Evolutionary conservation across 2,797 vertebrate genomes (phyloP).

Genomic region (Myotis myotis): DNA sequence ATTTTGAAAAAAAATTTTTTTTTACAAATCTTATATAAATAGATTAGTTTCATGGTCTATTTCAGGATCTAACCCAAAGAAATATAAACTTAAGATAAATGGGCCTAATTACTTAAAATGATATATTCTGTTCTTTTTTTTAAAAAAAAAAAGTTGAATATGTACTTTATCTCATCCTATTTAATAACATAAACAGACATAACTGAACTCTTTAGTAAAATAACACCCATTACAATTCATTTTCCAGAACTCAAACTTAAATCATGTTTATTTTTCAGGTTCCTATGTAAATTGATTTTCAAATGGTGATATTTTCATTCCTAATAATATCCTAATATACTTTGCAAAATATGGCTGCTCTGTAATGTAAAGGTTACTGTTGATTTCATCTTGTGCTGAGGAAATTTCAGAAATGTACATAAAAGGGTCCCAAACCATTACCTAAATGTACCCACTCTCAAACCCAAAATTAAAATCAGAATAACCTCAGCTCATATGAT

Average conservation of each 20-base stretch:
- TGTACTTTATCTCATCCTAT: conserved; percentile 36
- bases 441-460: not conserved
- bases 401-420: not conserved
- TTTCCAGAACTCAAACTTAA: conserved; percentile 17
- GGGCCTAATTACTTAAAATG: conserved; percentile 56
- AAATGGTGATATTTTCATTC: not conserved
- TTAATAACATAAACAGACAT: conserved; percentile 62
- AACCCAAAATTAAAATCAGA: not conserved
- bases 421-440: not conserved
- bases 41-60: conserved; percentile 18
- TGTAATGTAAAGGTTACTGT: not conserved
- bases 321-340: not conserved
- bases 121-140: conserved; percentile 30
- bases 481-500: not conserved
- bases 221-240: not conserved
- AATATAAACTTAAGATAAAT: conserved; percentile 65
- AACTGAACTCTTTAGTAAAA: not conserved
- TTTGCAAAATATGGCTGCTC: not conserved
- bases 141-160: not conserved
- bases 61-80: conserved; percentile 33
- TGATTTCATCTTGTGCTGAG: not conserved
- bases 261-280: conserved; percentile 27
- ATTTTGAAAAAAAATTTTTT: not conserved
- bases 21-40: not conserved
- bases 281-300: conserved; percentile 34